These are phyloP conservation scores for Parazoanthus darwini DNA, from an alignment of 92 coral and sea anemone species.

Conservation along the genomic window DNA sequence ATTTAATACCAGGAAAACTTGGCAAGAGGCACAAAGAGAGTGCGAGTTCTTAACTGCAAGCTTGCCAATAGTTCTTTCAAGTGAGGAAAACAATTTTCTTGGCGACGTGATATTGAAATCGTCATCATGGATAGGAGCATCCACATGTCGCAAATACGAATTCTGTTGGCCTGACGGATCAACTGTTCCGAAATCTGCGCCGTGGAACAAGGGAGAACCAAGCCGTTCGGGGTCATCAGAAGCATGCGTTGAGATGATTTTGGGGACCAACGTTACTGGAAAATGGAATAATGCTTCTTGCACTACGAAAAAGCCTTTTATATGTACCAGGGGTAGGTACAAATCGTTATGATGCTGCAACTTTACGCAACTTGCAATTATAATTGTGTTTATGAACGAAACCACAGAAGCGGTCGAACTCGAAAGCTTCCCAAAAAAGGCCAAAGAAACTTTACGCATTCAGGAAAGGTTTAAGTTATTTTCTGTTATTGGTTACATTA, in stretches of 20 bases:
- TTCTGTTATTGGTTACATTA: too few relatives aligned
- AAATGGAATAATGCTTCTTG: neutral
- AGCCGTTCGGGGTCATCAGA: neutral
- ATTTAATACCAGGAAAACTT: neutral
- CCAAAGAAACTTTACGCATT: neutral
- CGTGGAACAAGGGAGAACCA: neutral
- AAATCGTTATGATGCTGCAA: neutral
- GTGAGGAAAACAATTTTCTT: conserved; percentile 8
- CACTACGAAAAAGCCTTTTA: neutral
- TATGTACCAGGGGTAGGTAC: conserved; percentile 14
- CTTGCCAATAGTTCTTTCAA: neutral
- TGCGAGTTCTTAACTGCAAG: neutral
- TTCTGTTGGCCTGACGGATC: conserved; percentile 27
- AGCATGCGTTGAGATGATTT: neutral
- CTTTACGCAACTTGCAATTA: too few relatives aligned
- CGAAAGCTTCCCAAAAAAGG: too few relatives aligned
- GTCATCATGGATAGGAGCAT: neutral
- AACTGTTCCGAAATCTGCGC: neutral
- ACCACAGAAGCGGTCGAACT: too few relatives aligned
- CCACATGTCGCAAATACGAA: neutral
- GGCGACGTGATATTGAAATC: neutral
- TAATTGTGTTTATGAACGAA: too few relatives aligned
- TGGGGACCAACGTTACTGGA: neutral
- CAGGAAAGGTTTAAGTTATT: too few relatives aligned
- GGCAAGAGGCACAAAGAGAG: neutral